A percentile compares a stretch with the other conserved stretches of the same genome.
Conservation (phyloP, 2,113 vertebrate species). For the Cyprinodon variegatus region DNA sequence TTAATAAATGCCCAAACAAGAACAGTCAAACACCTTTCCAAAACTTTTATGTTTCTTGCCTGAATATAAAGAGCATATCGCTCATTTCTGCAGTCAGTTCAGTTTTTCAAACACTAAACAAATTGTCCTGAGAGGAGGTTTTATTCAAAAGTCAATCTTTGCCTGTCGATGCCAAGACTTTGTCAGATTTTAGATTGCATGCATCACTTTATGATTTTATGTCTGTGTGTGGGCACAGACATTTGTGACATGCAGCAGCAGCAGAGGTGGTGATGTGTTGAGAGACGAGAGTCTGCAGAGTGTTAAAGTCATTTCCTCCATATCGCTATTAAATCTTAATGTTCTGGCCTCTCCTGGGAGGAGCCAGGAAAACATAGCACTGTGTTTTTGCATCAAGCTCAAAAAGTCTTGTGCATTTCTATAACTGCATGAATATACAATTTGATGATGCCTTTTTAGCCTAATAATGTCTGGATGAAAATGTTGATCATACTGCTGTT, state of each 20-base stretch:
- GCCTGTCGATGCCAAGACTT: conserved; percentile 7
- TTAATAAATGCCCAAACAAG: conserved; percentile 13
- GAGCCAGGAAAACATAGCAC: conserved; percentile 66
- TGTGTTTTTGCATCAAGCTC: conserved; percentile 72
- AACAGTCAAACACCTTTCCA: conserved; percentile 7
- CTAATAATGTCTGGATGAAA: conserved; percentile 34
- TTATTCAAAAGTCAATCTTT: conserved; percentile 51
- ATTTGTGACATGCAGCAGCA: conserved; percentile 19
- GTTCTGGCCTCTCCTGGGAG: conserved; percentile 60
- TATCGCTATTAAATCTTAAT: conserved; percentile 76
- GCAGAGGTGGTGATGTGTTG: conserved; percentile 53
- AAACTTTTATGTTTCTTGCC: conserved; percentile 28
- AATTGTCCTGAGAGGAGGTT: conserved; percentile 39
- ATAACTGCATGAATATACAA: conserved; percentile 46
- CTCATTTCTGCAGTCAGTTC: conserved; percentile 30
- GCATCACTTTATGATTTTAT: conserved; percentile 10
- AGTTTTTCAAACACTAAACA: conserved; percentile 25
- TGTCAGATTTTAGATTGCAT: conserved; percentile 38
- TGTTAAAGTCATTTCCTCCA: conserved; percentile 58
- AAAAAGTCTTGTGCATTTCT: conserved; percentile 47
- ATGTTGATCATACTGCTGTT: conserved; percentile 52
- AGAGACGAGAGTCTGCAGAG: conserved; percentile 50
- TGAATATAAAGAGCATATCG: conserved; percentile 25
- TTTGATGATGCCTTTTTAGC: conserved; percentile 56
- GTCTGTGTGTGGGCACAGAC: background rate